A percentile compares a stretch with the other conserved stretches of the same genome.
Evolutionary conservation across 1,140 invertebrate species (phyloP).

Genomic region (Cotesia vestalis): DNA sequence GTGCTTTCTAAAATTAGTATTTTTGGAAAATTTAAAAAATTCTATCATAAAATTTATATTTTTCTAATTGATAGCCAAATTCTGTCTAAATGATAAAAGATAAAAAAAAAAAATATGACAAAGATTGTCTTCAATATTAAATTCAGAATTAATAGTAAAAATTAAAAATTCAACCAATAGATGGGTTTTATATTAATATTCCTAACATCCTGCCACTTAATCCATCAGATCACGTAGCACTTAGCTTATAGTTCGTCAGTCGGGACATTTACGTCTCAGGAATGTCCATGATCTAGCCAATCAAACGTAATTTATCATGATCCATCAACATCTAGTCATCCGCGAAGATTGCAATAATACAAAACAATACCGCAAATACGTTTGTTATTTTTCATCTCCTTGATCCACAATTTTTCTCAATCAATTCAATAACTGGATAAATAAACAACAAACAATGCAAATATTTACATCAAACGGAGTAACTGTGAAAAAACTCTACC

Average conservation of each 20-base stretch:
- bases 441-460: conserved; percentile 18
- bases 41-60: too few relatives aligned
- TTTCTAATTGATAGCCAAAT: too few relatives aligned
- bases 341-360: background rate
- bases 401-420: background rate
- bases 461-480: too few relatives aligned
- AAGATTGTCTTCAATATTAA: too few relatives aligned
- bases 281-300: conserved; percentile 8
- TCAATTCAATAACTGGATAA: background rate
- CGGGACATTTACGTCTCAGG: background rate
- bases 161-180: background rate
- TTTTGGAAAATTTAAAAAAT: too few relatives aligned
- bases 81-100: too few relatives aligned
- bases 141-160: background rate
- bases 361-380: background rate
- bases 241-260: background rate
- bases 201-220: background rate
- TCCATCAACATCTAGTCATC: background rate
- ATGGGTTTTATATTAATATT: background rate
- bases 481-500: conserved; percentile 45
- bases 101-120: too few relatives aligned
- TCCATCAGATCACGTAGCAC: conserved; percentile 5
- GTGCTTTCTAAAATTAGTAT: too few relatives aligned
- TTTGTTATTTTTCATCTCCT: too few relatives aligned
- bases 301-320: background rate